Evolutionary conservation across 2,113 vertebrate species (phyloP), one percentile per base, ranked within the genome.

Genomic region (Crotalus horridus): DNA sequence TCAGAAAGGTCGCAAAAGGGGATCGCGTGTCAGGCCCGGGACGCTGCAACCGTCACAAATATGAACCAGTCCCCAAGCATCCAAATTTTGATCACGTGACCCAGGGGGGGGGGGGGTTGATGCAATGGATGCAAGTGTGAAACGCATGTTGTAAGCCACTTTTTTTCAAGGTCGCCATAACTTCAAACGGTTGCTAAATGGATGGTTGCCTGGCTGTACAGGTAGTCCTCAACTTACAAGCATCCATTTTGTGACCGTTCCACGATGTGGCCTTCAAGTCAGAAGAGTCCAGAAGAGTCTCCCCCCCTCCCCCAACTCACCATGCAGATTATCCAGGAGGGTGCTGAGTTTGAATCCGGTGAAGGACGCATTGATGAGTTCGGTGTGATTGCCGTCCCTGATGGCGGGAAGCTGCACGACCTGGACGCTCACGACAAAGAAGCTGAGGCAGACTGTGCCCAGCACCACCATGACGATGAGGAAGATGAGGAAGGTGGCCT

Each of bases 401-500:
- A 56, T 26, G 1, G 94, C 24, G 1, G 91, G 98, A 69, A 99
- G 96, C 2, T 23, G 15, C 89, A 99, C 94, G 24, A 55, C 89
- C 0, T 89, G 96, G 29, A 98, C 98, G 2, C 1, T 39, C 0
- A 98, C 98, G 0, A 97, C 96, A 0, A 99, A 99, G 96, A 99
- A 99, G 94, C 98, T 99, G 96, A 98, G 24, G 23, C 99, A 98
- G 95, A 99, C 95, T 61, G 98, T 98, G 94, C 86, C 96, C 95
- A 99, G 96, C 54, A 98, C 98, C 1, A 96, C 94, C 33, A 98
- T 97, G 1, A 99, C 99, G 0, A 99, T 94, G 89, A 99, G 94
- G 96, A 99, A 99, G 97, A 99, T 99, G 94, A 99, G 93, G 97
- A 99, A 99, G 51, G 98, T 98, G 94, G 99, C 98, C 93, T 98